phyloP scores from a whole-genome alignment of 2,797 vertebrate species.

The Eleutherodactylus coqui region DNA sequence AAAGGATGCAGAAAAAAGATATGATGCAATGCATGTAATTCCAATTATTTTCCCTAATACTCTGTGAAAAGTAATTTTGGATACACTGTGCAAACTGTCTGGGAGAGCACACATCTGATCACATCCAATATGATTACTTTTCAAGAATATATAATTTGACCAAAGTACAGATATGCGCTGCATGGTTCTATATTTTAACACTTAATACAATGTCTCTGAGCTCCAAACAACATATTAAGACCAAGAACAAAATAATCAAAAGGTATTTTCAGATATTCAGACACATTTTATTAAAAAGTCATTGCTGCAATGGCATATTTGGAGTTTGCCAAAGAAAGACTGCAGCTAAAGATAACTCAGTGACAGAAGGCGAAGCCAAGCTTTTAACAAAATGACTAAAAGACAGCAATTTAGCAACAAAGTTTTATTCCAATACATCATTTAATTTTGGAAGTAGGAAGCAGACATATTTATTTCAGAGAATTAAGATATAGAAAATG shows the following conservation, averaged over 20 bases:
- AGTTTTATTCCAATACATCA: slow-evolving; percentile 26
- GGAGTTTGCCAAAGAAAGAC: slow-evolving; percentile 23
- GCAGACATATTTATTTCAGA: slow-evolving; percentile 9
- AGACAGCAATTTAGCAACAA: slow-evolving; percentile 14
- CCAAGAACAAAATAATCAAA: not conserved
- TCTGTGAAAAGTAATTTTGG: not conserved
- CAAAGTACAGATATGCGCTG: not conserved
- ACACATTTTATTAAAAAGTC: slow-evolving; percentile 1
- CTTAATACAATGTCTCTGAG: not conserved
- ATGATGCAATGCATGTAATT: not conserved
- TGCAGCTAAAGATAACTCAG: slow-evolving; percentile 33
- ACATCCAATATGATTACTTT: slow-evolving; percentile 3
- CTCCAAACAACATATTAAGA: not conserved
- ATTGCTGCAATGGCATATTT: slow-evolving; percentile 11
- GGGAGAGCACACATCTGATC: not conserved
- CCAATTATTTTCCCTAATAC: not conserved
- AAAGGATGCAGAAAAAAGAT: not conserved
- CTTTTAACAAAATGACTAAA: slow-evolving; percentile 53
- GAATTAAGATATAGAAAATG: not conserved
- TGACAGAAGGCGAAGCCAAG: slow-evolving; percentile 50
- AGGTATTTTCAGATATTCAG: not conserved
- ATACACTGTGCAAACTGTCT: not conserved
- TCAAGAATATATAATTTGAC: not conserved
- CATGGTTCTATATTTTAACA: not conserved
- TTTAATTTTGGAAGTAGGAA: slow-evolving; percentile 42